Percentiles rank a stretch among this genome's conserved stretches.
Conservation (phyloP, 2,797 vertebrate species). For the Novumbra hubbsi region DNA sequence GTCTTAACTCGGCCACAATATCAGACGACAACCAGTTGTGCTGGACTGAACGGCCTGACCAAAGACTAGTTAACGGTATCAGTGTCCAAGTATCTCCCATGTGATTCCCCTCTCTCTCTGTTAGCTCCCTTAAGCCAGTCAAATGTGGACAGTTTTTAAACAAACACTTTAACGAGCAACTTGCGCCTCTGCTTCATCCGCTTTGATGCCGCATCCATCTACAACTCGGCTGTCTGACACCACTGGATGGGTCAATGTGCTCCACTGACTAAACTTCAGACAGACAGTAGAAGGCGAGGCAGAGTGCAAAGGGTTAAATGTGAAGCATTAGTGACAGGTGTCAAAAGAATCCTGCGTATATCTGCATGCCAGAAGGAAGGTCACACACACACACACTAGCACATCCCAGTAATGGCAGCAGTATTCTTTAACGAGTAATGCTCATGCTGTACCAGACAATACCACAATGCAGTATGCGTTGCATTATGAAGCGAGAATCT, state of each 20-base stretch:
- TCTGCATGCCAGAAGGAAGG: background rate
- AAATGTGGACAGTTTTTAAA: constrained; percentile 39
- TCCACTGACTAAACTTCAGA: background rate
- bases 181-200: constrained; percentile 25
- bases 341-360: background rate
- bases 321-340: background rate
- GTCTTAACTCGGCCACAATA: background rate
- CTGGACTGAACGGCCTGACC: background rate
- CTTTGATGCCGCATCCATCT: background rate
- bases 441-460: background rate
- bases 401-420: background rate
- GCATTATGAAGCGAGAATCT: background rate
- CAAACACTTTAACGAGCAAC: constrained; percentile 42
- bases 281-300: no score
- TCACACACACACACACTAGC: background rate
- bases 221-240: background rate
- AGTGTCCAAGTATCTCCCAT: constrained; percentile 27
- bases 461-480: background rate
- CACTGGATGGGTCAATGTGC: constrained; percentile 2
- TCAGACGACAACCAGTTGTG: background rate
- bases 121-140: constrained; percentile 18
- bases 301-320: constrained; percentile 5
- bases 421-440: background rate
- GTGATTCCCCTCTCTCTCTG: constrained; percentile 41
- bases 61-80: background rate